Conservation (phyloP, 1,140 invertebrate genomes). For the Brachionus calyciflorus region DNA sequence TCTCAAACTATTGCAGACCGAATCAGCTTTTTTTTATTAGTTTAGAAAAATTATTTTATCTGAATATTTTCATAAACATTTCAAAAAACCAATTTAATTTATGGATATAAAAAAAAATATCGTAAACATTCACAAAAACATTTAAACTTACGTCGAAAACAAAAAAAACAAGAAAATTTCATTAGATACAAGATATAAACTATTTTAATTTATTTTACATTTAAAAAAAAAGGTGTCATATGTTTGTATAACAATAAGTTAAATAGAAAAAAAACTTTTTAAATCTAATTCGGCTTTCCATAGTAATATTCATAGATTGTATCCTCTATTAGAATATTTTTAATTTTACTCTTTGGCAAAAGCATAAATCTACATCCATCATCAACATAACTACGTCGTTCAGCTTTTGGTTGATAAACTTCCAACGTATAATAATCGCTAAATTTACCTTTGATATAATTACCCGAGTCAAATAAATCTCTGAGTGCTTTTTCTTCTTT, state of each 20-base stretch:
- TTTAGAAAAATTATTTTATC: too few relatives aligned
- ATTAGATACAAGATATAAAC: too few relatives aligned
- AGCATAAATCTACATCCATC: not conserved
- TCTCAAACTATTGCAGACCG: too few relatives aligned
- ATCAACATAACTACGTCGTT: not conserved
- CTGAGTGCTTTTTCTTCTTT: not conserved
- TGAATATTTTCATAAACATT: too few relatives aligned
- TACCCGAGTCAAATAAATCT: slow-evolving; percentile 12
- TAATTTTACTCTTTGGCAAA: not conserved
- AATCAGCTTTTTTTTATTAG: too few relatives aligned
- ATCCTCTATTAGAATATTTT: slow-evolving; percentile 25
- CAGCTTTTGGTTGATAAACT: not conserved
- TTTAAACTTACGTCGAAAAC: too few relatives aligned
- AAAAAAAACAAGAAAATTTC: too few relatives aligned
- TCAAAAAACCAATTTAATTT: too few relatives aligned
- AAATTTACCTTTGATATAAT: not conserved
- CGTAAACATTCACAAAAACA: too few relatives aligned
- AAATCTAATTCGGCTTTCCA: not conserved
- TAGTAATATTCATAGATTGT: slow-evolving; percentile 22
- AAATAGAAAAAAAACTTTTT: not conserved
- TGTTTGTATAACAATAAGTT: not conserved
- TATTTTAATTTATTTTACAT: too few relatives aligned
- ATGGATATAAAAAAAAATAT: too few relatives aligned
- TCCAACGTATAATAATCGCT: not conserved
- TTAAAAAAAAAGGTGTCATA: too few relatives aligned